Conservation (phyloP, 2,113 vertebrate species). For the Orthonyx spaldingii region DNA sequence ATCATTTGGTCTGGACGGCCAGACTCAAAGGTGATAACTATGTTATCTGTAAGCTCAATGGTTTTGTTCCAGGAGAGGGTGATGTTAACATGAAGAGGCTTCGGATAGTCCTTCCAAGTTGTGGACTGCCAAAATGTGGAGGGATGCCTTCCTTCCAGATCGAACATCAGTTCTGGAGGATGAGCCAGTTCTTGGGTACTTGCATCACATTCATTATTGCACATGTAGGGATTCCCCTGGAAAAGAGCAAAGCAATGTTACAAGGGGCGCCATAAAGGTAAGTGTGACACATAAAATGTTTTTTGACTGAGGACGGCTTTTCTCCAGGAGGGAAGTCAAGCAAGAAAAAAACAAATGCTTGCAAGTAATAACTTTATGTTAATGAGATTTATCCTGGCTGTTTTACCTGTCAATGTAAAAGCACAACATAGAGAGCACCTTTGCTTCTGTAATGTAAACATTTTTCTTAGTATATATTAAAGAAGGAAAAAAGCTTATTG, state of each 20-base stretch:
- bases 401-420: neutral
- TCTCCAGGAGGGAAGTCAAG: neutral
- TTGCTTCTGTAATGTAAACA: neutral
- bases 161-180: constrained; percentile 95
- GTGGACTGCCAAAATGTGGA: constrained; percentile 97
- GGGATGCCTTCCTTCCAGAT: constrained; percentile 93
- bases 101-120: constrained; percentile 95
- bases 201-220: constrained; percentile 97
- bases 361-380: neutral
- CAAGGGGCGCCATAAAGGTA: neutral
- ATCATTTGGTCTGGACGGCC: constrained; percentile 98
- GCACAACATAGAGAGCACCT: neutral
- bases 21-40: constrained; percentile 95
- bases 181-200: constrained; percentile 92
- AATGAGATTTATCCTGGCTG: neutral
- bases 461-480: neutral
- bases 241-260: constrained; percentile 51
- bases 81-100: constrained; percentile 92
- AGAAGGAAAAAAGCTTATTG: constrained; percentile 21
- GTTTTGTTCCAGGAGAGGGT: constrained; percentile 99
- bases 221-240: constrained; percentile 99
- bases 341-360: neutral
- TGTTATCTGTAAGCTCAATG: constrained; percentile 97
- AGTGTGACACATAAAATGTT: neutral
- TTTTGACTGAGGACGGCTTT: neutral